A percentile compares a stretch with the other conserved stretches of the same genome.
phyloP scores from a whole-genome alignment of 2,888 invertebrate genomes.

The Mesoligia furuncula region DNA sequence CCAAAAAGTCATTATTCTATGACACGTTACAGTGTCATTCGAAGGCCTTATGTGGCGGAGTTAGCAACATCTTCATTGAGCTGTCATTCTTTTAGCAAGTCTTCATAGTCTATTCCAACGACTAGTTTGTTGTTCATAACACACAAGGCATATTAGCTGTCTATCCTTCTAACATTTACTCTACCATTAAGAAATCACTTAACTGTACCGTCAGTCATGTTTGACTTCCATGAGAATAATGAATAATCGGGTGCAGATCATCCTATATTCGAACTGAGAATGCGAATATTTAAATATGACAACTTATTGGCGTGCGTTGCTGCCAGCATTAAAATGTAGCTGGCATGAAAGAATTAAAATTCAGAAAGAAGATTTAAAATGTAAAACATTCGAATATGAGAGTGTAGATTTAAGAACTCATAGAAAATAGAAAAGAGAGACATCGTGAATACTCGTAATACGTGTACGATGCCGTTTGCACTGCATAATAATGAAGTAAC shows the following conservation, averaged over 20 bases:
- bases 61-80: not conserved
- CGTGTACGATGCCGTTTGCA: slow-evolving; percentile 23
- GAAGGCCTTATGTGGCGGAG: not conserved
- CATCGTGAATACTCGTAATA: slow-evolving; percentile 9
- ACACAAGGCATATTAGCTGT: not conserved
- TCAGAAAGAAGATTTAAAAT: not conserved
- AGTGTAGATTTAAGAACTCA: slow-evolving; percentile 16
- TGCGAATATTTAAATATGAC: not conserved
- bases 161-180: not conserved
- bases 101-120: not conserved
- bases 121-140: not conserved
- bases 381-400: slow-evolving; percentile 14
- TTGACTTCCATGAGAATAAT: not conserved
- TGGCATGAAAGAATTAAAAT: slow-evolving; percentile 13
- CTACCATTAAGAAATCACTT: not conserved
- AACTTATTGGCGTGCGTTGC: not conserved
- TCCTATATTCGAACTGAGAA: not conserved
- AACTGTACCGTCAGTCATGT: not conserved
- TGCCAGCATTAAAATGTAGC: not conserved
- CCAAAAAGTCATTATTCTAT: not conserved
- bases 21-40: not conserved
- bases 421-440: slow-evolving; percentile 32
- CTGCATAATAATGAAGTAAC: slow-evolving; percentile 49
- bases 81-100: not conserved
- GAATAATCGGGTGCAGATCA: not conserved